These are phyloP conservation scores for Craterocephalus amniculus DNA, from an alignment of 2,797 vertebrate species.

Conservation along the genomic window DNA sequence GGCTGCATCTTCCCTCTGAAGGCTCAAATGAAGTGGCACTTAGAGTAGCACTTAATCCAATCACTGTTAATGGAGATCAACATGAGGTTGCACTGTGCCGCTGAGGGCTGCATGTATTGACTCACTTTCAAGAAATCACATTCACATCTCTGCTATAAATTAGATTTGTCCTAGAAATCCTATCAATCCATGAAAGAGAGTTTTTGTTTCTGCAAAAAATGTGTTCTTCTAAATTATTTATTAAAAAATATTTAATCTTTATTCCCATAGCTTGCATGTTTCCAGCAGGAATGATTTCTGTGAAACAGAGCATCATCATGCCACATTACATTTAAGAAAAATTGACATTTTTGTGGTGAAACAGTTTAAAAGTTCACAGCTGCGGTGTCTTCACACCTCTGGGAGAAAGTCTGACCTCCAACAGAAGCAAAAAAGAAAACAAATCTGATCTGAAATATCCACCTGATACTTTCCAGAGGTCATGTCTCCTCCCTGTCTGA, in stretches of 20 bases:
- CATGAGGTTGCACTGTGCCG: constrained; percentile 1
- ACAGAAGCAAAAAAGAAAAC: background rate
- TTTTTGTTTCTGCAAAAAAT: background rate
- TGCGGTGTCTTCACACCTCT: background rate
- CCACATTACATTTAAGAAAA: background rate
- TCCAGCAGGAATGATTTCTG: background rate
- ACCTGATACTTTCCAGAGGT: constrained; percentile 7
- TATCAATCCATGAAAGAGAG: background rate
- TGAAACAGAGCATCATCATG: background rate
- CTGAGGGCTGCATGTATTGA: background rate
- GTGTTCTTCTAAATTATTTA: background rate
- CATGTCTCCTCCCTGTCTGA: background rate
- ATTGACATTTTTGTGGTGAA: background rate
- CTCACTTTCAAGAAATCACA: background rate
- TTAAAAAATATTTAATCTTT: background rate
- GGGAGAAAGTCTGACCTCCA: background rate
- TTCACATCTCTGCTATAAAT: background rate
- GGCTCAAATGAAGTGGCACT: constrained; percentile 11
- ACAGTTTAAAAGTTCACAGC: background rate
- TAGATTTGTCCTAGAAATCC: background rate
- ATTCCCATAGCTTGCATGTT: background rate
- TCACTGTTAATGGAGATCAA: constrained; percentile 14
- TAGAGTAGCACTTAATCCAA: background rate
- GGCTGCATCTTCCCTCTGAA: background rate
- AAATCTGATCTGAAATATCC: background rate